These are phyloP conservation scores for Anhinga rufa DNA, from an alignment of 2,113 vertebrate genomes.

Conservation along the genomic window DNA sequence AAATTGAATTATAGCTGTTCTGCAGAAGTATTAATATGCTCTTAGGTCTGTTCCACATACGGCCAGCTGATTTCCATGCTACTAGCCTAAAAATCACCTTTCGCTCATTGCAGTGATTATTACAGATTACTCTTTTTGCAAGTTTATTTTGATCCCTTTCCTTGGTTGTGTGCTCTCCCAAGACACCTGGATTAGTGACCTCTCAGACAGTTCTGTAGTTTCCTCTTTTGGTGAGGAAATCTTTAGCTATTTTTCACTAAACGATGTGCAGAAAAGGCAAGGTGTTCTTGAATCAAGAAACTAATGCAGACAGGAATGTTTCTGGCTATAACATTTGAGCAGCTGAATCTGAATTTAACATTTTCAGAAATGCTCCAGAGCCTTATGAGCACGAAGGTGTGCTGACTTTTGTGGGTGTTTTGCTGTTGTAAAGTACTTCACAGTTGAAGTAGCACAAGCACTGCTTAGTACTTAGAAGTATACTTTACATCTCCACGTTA, in stretches of 20 bases:
- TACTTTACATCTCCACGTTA: not conserved
- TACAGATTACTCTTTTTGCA: no score
- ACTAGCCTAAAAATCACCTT: not conserved
- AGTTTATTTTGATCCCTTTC: not conserved
- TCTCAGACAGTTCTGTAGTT: not conserved
- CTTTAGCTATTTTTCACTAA: not conserved
- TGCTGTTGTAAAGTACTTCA: not conserved
- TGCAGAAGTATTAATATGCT: not conserved
- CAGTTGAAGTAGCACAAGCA: not conserved
- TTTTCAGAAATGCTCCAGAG: not conserved
- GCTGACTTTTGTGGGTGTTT: not conserved
- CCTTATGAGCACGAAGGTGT: not conserved
- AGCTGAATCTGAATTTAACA: not conserved
- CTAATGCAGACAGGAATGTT: not conserved
- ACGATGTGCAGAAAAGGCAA: not conserved
- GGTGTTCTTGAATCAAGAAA: not conserved
- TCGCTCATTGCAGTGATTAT: not conserved
- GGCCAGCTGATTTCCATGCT: not conserved
- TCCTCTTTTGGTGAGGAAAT: not conserved
- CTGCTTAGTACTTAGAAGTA: not conserved
- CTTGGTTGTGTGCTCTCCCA: not conserved
- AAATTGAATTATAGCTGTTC: not conserved
- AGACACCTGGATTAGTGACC: not conserved
- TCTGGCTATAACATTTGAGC: not conserved
- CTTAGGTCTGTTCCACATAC: not conserved